Conservation (phyloP, 2,797 vertebrate species). For the Lutjanus campechanus region DNA sequence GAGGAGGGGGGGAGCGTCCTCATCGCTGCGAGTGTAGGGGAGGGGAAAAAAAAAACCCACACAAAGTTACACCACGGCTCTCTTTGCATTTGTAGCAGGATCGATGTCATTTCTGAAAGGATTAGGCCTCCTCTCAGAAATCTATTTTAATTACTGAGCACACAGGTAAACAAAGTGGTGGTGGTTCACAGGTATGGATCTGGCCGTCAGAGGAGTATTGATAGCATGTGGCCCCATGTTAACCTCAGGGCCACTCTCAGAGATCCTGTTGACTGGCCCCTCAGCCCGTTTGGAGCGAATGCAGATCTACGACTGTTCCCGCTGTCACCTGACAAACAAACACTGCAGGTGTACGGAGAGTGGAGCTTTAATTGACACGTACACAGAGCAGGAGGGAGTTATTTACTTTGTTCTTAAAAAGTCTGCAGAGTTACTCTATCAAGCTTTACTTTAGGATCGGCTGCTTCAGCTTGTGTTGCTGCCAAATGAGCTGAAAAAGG, state of each 20-base stretch:
- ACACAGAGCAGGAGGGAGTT: not conserved
- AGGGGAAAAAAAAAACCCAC: not conserved
- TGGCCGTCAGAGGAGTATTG: conserved; percentile 70
- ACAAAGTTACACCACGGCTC: conserved; percentile 57
- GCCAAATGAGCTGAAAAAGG: not conserved
- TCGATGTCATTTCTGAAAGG: conserved; percentile 83
- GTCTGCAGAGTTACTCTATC: not conserved
- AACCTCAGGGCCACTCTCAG: conserved; percentile 61
- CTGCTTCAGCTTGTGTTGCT: not conserved
- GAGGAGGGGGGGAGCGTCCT: conserved; percentile 1
- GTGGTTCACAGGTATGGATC: conserved; percentile 76
- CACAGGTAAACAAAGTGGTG: conserved; percentile 82
- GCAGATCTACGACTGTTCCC: conserved; percentile 10
- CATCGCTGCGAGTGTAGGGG: conserved; percentile 21
- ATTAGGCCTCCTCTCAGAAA: conserved; percentile 79
- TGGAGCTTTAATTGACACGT: not conserved
- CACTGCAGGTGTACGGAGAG: not conserved
- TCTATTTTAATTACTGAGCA: conserved; percentile 86
- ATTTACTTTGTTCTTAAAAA: not conserved
- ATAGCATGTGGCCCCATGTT: conserved; percentile 74
- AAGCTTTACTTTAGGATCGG: too few species aligned
- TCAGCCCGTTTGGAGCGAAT: conserved; percentile 31
- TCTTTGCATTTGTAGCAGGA: conserved; percentile 55
- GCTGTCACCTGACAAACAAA: conserved; percentile 25
- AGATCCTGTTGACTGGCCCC: conserved; percentile 54